phyloP scores from a whole-genome alignment of 2,113 vertebrate species.

The Pionites leucogaster region DNA sequence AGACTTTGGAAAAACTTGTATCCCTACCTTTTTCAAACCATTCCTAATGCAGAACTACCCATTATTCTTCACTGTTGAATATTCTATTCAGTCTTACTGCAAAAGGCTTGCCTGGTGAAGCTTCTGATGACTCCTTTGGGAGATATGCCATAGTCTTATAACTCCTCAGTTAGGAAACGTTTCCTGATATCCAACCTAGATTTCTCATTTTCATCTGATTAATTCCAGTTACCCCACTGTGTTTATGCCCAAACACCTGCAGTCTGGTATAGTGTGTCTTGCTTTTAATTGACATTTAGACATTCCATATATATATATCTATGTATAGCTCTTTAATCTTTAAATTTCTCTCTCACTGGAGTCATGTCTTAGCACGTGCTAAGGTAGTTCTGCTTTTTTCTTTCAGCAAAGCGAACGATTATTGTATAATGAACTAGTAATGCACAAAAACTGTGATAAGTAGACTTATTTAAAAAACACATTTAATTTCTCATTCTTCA shows the following conservation, averaged over 20 bases:
- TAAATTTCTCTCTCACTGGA: slow-evolving; percentile 18
- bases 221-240: slow-evolving; percentile 53
- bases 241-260: slow-evolving; percentile 51
- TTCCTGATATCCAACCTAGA: slow-evolving; percentile 54
- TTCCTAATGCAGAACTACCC: not conserved
- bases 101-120: not conserved
- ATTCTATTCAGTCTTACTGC: slow-evolving; percentile 6
- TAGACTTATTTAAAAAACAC: slow-evolving; percentile 2
- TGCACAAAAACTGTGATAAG: not conserved
- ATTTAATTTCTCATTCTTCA: not conserved
- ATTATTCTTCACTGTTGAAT: not conserved
- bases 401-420: not conserved
- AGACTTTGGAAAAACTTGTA: not conserved
- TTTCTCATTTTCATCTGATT: slow-evolving; percentile 62
- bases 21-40: not conserved
- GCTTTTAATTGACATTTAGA: slow-evolving; percentile 46
- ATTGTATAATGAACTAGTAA: not conserved
- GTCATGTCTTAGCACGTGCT: not conserved
- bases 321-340: slow-evolving; percentile 35
- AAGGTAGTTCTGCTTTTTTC: not conserved
- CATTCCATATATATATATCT: not conserved
- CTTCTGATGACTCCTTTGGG: slow-evolving; percentile 21
- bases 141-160: not conserved
- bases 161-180: slow-evolving; percentile 6
- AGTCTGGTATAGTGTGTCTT: not conserved